phyloP scores from a whole-genome alignment of 2,888 invertebrate genomes.

The Parthenolecanium corni region DNA sequence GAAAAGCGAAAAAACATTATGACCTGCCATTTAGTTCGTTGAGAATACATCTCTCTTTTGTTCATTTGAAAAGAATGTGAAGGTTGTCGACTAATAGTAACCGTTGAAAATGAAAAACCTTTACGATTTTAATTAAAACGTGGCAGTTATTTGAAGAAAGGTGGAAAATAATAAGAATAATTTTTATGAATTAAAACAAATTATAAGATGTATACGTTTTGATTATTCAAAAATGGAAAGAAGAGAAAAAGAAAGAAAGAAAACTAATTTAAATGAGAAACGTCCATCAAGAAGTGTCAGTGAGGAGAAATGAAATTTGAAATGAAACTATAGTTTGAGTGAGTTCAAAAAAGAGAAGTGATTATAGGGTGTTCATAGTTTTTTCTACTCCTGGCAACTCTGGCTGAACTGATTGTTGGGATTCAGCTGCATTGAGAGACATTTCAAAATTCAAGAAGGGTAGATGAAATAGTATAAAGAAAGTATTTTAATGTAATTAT shows the following conservation, averaged over 20 bases:
- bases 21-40: no score
- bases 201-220: no score
- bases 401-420: no score
- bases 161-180: background rate
- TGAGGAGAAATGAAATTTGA: background rate
- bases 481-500: no score
- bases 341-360: constrained; percentile 12
- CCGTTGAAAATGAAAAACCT: background rate
- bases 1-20: no score
- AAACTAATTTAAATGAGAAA: constrained; percentile 10
- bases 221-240: background rate
- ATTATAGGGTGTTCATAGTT: no score
- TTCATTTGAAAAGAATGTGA: no score
- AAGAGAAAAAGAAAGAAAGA: background rate
- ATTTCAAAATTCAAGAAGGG: no score
- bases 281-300: constrained; percentile 17
- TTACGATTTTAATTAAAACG: background rate
- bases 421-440: no score
- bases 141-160: background rate
- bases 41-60: no score
- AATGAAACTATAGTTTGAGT: constrained; percentile 3
- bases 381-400: no score
- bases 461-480: no score
- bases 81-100: background rate
- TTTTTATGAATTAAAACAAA: background rate